Percentiles rank a stretch among this genome's conserved stretches.
phyloP scores from a whole-genome alignment of 2,888 invertebrate genomes.

The Drosophila bunnanda region DNA sequence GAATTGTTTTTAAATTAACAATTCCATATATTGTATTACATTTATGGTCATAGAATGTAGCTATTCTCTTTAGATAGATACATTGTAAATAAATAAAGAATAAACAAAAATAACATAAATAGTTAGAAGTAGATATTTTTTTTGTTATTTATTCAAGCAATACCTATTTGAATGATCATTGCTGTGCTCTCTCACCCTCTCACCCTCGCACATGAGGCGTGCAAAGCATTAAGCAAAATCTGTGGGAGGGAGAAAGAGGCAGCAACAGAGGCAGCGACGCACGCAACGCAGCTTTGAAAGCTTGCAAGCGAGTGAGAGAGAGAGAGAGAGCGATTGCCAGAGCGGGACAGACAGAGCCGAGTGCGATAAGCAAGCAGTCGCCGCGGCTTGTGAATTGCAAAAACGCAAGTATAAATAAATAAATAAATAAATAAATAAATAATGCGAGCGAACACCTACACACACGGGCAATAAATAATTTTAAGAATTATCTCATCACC shows the following conservation, averaged over 20 bases:
- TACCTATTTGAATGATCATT: background rate
- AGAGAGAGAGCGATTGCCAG: slow-evolving; percentile 5
- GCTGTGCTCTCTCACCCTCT: slow-evolving; percentile 12
- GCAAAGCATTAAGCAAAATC: slow-evolving; percentile 64
- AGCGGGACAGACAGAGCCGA: slow-evolving; percentile 5
- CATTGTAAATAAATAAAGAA: background rate
- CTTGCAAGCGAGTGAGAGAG: slow-evolving; percentile 5
- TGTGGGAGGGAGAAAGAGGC: slow-evolving; percentile 1
- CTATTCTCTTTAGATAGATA: too few species aligned
- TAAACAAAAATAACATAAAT: background rate
- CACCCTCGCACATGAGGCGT: slow-evolving; percentile 24
- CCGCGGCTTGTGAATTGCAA: slow-evolving; percentile 65
- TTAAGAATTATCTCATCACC: slow-evolving; percentile 74
- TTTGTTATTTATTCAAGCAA: background rate
- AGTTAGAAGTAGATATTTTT: too few species aligned
- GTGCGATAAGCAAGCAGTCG: slow-evolving; percentile 41
- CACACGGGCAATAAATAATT: slow-evolving; percentile 33
- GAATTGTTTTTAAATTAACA: too few species aligned
- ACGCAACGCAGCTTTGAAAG: slow-evolving; percentile 45
- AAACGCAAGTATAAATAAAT: slow-evolving; percentile 65
- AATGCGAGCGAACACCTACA: slow-evolving; percentile 30
- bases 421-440: slow-evolving; percentile 67
- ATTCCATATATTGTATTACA: too few species aligned
- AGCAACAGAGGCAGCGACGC: slow-evolving; percentile 26
- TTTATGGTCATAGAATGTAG: too few species aligned